A percentile compares a stretch with the other conserved stretches of the same genome.
phyloP scores from a whole-genome alignment of 2,113 vertebrate species.

The Apus apus region DNA sequence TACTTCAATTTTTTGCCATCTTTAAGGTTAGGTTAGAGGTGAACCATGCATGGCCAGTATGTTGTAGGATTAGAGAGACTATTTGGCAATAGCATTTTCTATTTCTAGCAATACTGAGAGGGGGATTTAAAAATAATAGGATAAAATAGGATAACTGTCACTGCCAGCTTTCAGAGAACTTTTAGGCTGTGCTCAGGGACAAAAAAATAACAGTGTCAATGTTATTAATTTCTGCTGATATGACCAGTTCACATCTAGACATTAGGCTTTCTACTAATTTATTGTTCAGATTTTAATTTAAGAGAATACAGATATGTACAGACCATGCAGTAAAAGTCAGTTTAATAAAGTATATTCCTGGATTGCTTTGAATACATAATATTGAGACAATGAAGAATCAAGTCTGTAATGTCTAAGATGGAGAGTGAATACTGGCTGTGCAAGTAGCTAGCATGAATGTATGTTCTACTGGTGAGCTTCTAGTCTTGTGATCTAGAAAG shows the following conservation, averaged over 20 bases:
- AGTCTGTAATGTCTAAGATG: not conserved
- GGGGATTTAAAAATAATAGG: slow-evolving; percentile 55
- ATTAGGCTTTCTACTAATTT: not conserved
- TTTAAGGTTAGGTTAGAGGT: slow-evolving; percentile 39
- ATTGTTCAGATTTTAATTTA: not conserved
- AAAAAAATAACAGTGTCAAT: not conserved
- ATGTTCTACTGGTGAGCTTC: not conserved
- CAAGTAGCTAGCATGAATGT: not conserved
- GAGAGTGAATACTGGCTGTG: not conserved
- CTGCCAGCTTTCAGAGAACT: slow-evolving; percentile 2
- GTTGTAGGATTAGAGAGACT: slow-evolving; percentile 24
- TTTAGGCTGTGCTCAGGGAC: not conserved
- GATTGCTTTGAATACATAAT: not conserved
- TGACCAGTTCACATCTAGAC: not conserved
- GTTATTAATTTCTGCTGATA: not conserved
- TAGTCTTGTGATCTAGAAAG: not conserved
- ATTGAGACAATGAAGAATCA: not conserved
- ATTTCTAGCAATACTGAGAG: slow-evolving; percentile 45
- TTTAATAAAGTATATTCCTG: not conserved
- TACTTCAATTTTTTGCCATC: not conserved
- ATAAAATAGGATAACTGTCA: slow-evolving; percentile 52
- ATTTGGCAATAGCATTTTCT: slow-evolving; percentile 36
- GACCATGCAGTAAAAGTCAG: not conserved
- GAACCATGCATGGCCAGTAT: slow-evolving; percentile 6
- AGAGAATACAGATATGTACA: not conserved